Evolutionary conservation across 2,113 vertebrate genomes (phyloP).

Genomic region (Aegypius monachus): DNA sequence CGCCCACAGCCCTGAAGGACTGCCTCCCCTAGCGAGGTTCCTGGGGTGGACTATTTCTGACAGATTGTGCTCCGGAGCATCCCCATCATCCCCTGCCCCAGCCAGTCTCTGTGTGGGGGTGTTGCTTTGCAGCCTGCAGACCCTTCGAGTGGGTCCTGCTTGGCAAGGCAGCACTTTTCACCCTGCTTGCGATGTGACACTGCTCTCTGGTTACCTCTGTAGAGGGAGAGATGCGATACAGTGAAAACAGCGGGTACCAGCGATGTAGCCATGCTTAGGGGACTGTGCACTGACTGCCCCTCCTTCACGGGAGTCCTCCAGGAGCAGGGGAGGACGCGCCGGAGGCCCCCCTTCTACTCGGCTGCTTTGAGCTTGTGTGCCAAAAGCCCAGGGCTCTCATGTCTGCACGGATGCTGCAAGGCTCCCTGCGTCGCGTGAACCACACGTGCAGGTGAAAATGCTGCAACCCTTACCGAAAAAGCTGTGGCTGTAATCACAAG

Average conservation of each 20-base stretch:
- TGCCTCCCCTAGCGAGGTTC: background rate
- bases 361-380: background rate
- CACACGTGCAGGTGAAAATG: accelerated
- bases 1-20: background rate
- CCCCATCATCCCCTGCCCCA: background rate
- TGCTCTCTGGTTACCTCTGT: background rate
- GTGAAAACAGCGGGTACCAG: accelerated
- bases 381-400: accelerated
- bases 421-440: background rate
- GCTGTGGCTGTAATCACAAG: background rate
- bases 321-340: accelerated
- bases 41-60: accelerated
- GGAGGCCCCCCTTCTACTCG: accelerated
- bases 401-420: accelerated
- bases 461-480: accelerated
- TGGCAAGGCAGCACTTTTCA: background rate
- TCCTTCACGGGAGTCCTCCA: accelerated
- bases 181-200: background rate
- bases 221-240: background rate
- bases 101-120: accelerated
- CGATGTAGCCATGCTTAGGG: accelerated
- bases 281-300: accelerated
- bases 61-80: background rate
- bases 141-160: accelerated
- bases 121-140: background rate